phyloP scores from a whole-genome alignment of 2,797 vertebrate genomes.

The Tapera naevia region DNA sequence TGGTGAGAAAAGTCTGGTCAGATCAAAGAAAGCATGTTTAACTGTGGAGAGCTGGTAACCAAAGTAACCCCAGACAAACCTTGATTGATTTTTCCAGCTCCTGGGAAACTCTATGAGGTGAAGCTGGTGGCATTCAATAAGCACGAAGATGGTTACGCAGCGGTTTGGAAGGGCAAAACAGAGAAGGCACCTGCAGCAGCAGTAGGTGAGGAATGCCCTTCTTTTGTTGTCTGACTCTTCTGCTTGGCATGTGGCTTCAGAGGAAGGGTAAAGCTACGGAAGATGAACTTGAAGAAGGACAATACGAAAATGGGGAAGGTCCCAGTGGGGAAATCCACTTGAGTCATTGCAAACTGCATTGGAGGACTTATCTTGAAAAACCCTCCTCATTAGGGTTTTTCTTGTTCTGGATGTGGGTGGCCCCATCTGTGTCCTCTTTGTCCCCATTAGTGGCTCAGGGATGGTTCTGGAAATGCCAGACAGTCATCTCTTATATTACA shows the following conservation, averaged over 20 bases:
- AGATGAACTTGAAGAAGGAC: neutral
- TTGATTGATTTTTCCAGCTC: constrained; percentile 73
- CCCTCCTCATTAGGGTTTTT: neutral
- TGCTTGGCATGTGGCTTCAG: neutral
- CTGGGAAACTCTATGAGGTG: constrained; percentile 91
- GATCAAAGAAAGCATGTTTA: neutral
- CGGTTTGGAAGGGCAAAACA: constrained; percentile 93
- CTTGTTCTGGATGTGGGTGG: neutral
- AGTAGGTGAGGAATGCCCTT: constrained; percentile 72
- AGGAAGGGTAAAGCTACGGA: neutral
- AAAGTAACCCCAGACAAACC: neutral
- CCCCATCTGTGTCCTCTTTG: neutral
- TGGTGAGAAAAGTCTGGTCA: neutral
- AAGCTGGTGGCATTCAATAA: constrained; percentile 93
- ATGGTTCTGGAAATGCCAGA: neutral
- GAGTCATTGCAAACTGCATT: neutral
- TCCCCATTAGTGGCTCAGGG: neutral
- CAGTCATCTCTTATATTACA: neutral
- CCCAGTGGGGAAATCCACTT: neutral
- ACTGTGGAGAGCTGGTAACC: neutral
- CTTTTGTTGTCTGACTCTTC: neutral
- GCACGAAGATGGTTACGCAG: constrained; percentile 89
- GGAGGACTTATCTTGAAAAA: neutral
- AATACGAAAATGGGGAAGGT: neutral
- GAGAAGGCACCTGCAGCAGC: constrained; percentile 78